A percentile compares a stretch with the other conserved stretches of the same genome.
phyloP scores from a whole-genome alignment of 2,888 invertebrate species.

The Dynastes hyllus region DNA sequence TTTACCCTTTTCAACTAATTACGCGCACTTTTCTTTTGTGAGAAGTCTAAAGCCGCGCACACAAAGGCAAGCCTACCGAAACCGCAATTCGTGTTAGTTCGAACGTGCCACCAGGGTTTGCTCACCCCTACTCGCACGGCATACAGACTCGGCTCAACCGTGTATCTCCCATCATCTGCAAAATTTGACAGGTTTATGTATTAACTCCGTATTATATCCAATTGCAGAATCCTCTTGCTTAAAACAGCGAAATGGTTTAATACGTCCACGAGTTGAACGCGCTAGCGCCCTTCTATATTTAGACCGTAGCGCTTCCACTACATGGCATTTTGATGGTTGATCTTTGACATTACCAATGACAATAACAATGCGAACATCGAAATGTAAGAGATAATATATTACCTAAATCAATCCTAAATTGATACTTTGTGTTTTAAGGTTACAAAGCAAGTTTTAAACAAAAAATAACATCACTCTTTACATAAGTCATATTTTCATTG shows the following conservation, averaged over 20 bases:
- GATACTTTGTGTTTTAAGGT: too few relatives aligned
- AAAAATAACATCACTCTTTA: too few relatives aligned
- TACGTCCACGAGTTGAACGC: conserved; percentile 11
- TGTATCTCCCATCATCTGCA: background rate
- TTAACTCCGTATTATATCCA: conserved; percentile 24
- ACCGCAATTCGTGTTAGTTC: background rate
- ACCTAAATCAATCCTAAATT: background rate
- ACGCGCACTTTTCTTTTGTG: conserved; percentile 10
- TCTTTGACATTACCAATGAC: background rate
- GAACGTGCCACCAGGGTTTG: background rate
- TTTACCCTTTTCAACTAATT: conserved; percentile 28
- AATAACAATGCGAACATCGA: background rate
- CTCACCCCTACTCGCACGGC: too few relatives aligned
- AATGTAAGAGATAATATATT: background rate
- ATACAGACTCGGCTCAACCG: background rate
- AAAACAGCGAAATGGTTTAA: conserved; percentile 40
- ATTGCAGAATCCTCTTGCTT: conserved; percentile 44
- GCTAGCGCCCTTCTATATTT: background rate
- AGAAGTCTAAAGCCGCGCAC: background rate
- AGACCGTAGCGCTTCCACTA: background rate
- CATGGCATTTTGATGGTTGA: conserved; percentile 34
- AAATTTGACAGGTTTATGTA: conserved; percentile 46
- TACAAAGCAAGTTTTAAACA: too few relatives aligned
- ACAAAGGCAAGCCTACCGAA: conserved; percentile 18
- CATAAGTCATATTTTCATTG: too few relatives aligned